Evolutionary conservation across 2,888 invertebrate genomes (phyloP).

Genomic region (Pandemis heparana): DNA sequence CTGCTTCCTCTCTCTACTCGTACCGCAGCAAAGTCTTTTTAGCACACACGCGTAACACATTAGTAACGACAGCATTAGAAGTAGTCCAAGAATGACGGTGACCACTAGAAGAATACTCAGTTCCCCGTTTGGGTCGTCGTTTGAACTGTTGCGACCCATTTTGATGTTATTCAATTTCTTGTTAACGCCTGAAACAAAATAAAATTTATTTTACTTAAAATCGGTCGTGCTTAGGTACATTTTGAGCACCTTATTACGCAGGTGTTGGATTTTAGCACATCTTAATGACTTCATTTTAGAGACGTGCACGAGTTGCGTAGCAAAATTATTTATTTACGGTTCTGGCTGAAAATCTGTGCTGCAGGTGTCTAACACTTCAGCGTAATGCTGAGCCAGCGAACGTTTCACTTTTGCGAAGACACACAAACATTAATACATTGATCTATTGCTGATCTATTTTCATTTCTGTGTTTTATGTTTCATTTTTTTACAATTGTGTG

Average conservation of each 20-base stretch:
- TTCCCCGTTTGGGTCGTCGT: conserved; percentile 82
- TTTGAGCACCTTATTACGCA: neutral
- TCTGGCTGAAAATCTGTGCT: too few species aligned
- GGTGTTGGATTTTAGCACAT: neutral
- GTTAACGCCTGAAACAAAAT: conserved; percentile 61
- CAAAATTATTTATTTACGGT: too few species aligned
- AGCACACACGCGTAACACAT: conserved; percentile 89
- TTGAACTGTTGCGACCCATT: conserved; percentile 72
- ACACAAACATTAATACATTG: too few species aligned
- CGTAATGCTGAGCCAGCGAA: too few species aligned
- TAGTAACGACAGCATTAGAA: conserved; percentile 87
- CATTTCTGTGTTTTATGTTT: too few species aligned
- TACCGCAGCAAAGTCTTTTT: conserved; percentile 87
- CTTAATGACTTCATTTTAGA: too few species aligned
- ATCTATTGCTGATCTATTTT: too few species aligned
- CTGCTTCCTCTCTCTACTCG: conserved; percentile 78
- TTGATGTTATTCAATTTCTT: conserved; percentile 50
- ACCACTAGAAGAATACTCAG: conserved; percentile 86
- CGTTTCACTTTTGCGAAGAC: too few species aligned
- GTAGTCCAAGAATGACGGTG: conserved; percentile 85
- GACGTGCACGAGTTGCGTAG: too few species aligned
- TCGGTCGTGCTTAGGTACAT: neutral
- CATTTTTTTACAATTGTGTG: too few species aligned
- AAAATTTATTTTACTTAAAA: neutral
- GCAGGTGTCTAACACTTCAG: too few species aligned